Evolutionary conservation across 2,888 invertebrate species (phyloP).

Genomic region (Cacoxenus indagator): DNA sequence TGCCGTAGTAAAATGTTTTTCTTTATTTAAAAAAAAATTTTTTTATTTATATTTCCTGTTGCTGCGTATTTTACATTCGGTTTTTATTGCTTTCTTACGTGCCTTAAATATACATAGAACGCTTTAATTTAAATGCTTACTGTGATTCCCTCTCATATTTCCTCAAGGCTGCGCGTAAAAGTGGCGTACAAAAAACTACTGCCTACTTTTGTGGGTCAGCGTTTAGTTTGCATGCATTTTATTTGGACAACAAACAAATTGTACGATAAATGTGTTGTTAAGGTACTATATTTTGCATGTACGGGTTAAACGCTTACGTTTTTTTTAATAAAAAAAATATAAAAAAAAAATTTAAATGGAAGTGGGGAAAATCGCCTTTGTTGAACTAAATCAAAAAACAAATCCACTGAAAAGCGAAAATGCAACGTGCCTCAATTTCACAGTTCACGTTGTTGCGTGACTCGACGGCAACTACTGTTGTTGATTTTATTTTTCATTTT

Average conservation of each 20-base stretch:
- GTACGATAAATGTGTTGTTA: too few relatives aligned
- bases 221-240: background rate
- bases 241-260: background rate
- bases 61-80: conserved; percentile 43
- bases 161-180: background rate
- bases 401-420: background rate
- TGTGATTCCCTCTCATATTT: background rate
- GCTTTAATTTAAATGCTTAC: conserved; percentile 51
- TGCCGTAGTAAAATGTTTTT: too few relatives aligned
- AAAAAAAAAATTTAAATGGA: background rate
- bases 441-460: background rate
- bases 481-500: background rate
- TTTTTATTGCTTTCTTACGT: conserved; percentile 44
- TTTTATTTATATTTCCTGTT: background rate
- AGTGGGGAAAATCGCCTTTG: background rate
- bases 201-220: conserved; percentile 12
- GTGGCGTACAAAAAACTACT: background rate
- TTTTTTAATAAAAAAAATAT: background rate
- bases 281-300: too few relatives aligned
- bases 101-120: conserved; percentile 56
- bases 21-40: too few relatives aligned
- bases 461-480: background rate
- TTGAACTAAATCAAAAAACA: background rate
- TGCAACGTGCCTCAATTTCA: background rate
- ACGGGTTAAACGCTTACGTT: too few relatives aligned